Evolutionary conservation across 1,140 invertebrate genomes (phyloP).

Genomic region (Ceratina calcarata): DNA sequence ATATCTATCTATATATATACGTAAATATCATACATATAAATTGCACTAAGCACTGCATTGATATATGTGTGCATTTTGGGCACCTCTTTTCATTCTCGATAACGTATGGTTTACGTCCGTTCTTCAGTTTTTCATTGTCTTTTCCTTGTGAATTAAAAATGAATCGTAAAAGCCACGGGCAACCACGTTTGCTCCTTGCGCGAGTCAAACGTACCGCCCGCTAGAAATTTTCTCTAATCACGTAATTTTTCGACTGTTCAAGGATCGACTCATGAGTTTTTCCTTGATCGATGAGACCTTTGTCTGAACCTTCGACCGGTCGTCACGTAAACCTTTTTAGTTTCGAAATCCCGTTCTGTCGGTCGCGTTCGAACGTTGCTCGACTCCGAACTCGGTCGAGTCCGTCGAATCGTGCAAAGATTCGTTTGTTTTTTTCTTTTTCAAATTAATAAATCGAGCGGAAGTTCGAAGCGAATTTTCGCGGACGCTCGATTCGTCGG

Average conservation of each 20-base stretch:
- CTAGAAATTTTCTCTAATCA: conserved; percentile 68
- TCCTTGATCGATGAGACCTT: conserved; percentile 48
- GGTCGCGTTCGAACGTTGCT: conserved; percentile 45
- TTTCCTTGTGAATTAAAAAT: conserved; percentile 53
- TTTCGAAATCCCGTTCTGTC: conserved; percentile 21
- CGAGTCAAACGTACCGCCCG: conserved; percentile 33
- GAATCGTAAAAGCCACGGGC: not conserved
- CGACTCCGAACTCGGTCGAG: conserved; percentile 13
- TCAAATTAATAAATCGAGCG: not conserved
- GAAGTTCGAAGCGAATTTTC: not conserved
- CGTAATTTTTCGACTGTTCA: conserved; percentile 74
- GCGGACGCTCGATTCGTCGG: not conserved
- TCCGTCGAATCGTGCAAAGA: not conserved
- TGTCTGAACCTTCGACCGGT: conserved; percentile 49
- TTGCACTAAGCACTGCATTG: conserved; percentile 80
- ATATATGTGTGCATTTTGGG: conserved; percentile 81
- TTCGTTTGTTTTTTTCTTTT: conserved; percentile 1
- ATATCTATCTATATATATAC: conserved; percentile 75
- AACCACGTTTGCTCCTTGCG: conserved; percentile 39
- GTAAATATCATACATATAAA: conserved; percentile 79
- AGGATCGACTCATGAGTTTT: conserved; percentile 69
- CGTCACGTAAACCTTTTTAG: conserved; percentile 48
- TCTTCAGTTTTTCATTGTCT: conserved; percentile 73
- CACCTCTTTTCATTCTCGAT: conserved; percentile 79
- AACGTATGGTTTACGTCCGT: conserved; percentile 76